Percentiles rank a stretch among this genome's conserved stretches.
These are phyloP conservation scores for Matsumurasca onukii DNA, from an alignment of 1,140 invertebrate genomes.

Conservation along the genomic window DNA sequence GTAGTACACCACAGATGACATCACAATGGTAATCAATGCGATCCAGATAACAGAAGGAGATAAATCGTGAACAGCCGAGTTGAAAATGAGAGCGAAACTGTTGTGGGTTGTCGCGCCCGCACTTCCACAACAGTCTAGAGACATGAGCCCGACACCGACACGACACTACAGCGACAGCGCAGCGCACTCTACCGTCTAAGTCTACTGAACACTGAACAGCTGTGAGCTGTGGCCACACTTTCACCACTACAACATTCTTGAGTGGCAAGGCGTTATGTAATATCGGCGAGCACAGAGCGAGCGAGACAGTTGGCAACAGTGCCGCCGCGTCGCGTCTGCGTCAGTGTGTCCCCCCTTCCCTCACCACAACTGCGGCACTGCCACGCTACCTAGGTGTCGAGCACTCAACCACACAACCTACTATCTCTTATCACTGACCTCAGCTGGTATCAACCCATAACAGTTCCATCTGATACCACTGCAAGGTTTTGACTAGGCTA, in stretches of 20 bases:
- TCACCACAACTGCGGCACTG: no score
- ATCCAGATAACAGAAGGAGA: neutral
- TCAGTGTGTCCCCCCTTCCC: slow-evolving; percentile 8
- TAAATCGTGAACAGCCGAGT: neutral
- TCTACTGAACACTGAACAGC: neutral
- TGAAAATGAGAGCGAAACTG: slow-evolving; percentile 11
- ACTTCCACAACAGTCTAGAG: neutral
- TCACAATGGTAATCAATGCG: slow-evolving; percentile 1
- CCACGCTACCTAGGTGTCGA: no score
- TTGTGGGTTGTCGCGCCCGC: neutral
- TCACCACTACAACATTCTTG: slow-evolving; percentile 26
- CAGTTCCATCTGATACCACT: no score
- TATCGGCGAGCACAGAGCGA: neutral
- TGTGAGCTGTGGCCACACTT: slow-evolving; percentile 11
- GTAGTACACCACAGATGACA: neutral
- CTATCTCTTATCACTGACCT: no score
- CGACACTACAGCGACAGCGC: no score
- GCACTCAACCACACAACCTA: no score
- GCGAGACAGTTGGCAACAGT: neutral
- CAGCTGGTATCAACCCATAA: no score
- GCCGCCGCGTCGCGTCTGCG: neutral
- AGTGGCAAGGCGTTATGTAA: neutral
- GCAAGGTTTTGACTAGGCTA: no score
- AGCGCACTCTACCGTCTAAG: no score
- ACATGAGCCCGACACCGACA: neutral